Conservation (phyloP, 2,113 vertebrate species). For the Oreochromis niloticus region DNA sequence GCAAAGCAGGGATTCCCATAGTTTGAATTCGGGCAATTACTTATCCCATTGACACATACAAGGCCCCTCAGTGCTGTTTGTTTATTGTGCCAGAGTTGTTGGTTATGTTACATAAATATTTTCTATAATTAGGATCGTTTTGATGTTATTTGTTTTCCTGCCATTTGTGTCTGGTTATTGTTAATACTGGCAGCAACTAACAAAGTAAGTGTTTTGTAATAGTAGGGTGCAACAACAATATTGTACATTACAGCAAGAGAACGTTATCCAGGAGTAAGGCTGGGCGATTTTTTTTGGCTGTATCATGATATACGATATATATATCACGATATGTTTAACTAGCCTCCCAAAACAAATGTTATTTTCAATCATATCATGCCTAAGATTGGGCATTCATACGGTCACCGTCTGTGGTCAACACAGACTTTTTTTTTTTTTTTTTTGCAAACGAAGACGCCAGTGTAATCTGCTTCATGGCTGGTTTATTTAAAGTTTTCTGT, state of each 20-base stretch:
- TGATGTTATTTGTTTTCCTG: neutral
- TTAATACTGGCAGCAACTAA: neutral
- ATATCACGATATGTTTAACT: neutral
- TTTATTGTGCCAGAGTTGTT: neutral
- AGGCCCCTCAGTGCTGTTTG: neutral
- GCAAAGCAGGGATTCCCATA: neutral
- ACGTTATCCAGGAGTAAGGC: neutral
- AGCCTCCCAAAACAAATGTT: neutral
- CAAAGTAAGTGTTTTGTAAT: neutral
- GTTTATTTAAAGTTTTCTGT: neutral
- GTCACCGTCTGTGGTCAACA: neutral
- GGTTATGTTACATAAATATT: neutral
- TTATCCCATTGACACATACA: neutral
- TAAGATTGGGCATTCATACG: neutral
- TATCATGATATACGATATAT: neutral
- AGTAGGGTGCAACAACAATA: neutral
- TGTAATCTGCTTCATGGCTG: neutral
- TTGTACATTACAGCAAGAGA: neutral
- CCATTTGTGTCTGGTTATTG: neutral
- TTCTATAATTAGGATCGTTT: constrained; percentile 12
- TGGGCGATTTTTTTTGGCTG: neutral
- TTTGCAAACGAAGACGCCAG: neutral
- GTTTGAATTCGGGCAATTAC: neutral
- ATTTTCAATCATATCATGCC: neutral
- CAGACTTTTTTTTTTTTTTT: neutral